Evolutionary conservation across 2,797 vertebrate genomes (phyloP).

Genomic region (Lagocephalus sceleratus): DNA sequence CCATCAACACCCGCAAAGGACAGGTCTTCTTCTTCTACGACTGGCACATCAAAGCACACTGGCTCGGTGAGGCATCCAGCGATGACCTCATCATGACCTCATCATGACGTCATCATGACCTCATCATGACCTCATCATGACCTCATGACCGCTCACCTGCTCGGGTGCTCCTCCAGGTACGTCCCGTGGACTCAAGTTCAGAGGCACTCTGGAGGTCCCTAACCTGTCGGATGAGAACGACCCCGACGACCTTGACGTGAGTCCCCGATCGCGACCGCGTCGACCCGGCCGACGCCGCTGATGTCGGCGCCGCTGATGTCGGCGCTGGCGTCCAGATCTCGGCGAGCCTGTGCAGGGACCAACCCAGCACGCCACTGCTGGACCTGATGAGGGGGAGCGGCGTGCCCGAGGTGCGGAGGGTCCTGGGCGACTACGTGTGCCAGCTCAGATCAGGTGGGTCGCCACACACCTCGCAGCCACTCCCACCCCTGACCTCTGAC

Average conservation of each 20-base stretch:
- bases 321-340: slow-evolving; percentile 67
- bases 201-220: slow-evolving; percentile 85
- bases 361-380: slow-evolving; percentile 83
- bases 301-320: not conserved
- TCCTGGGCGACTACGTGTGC: slow-evolving; percentile 81
- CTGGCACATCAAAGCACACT: slow-evolving; percentile 85
- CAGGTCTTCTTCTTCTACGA: slow-evolving; percentile 95
- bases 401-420: slow-evolving; percentile 74
- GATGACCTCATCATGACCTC: too few species aligned
- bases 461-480: too few species aligned
- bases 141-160: too few species aligned
- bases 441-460: too few species aligned
- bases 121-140: too few species aligned
- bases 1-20: slow-evolving; percentile 93
- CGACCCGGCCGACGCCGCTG: not conserved
- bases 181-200: slow-evolving; percentile 84
- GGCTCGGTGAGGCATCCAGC: slow-evolving; percentile 80
- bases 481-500: slow-evolving; percentile 19
- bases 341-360: slow-evolving; percentile 86
- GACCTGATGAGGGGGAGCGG: slow-evolving; percentile 86
- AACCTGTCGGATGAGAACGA: slow-evolving; percentile 95
- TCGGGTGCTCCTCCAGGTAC: slow-evolving; percentile 77
- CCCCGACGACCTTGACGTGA: slow-evolving; percentile 87
- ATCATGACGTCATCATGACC: too few species aligned
- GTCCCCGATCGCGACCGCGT: slow-evolving; percentile 4